Evolutionary conservation across 30 jellyfish, hydroid and myxozoan genomes (phyloP), one percentile per base, ranked within the genome.

Genomic region (Sanderia malayensis): DNA sequence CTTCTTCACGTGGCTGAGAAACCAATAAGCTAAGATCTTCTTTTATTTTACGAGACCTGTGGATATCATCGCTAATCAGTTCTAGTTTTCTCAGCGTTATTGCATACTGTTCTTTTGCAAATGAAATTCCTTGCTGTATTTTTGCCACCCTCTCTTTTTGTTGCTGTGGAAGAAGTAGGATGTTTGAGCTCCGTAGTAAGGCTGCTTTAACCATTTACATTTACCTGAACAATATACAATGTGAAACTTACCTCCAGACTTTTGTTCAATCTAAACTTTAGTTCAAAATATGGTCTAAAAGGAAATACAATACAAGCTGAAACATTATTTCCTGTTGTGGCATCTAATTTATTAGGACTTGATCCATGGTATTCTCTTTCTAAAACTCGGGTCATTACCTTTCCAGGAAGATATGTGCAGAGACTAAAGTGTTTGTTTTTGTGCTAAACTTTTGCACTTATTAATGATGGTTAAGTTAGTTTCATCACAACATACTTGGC

Each of bases 281-380:
- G 31, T 4, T 89, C 97, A 67, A 80, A 89, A 49, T 89, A 89
- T 17, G 94, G 92, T 61, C 97, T 89, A 63, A 74, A 74, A 63
- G 8, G 22, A 47, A n/a, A n/a, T n/a, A n/a, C n/a, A n/a, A n/a
- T n/a, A n/a, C n/a, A n/a, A n/a, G n/a, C n/a, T n/a, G n/a, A n/a
- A n/a, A n/a, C n/a, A n/a, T n/a, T n/a, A n/a, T n/a, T n/a, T n/a
- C n/a, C n/a, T n/a, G n/a, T n/a, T n/a, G n/a, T n/a, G n/a, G n/a
- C n/a, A n/a, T n/a, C n/a, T n/a, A n/a, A n/a, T n/a, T n/a, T n/a
- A n/a, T n/a, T n/a, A n/a, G n/a, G n/a, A n/a, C n/a, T n/a, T n/a
- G n/a, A n/a, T n/a, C n/a, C n/a, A n/a, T n/a, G n/a, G n/a, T n/a
- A n/a, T n/a, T n/a, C n/a, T n/a, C n/a, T n/a, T n/a, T n/a, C n/a